A percentile compares a stretch with the other conserved stretches of the same genome.
These are phyloP conservation scores for Clepsis dumicolana DNA, from an alignment of 2,888 invertebrate species.

Conservation along the genomic window DNA sequence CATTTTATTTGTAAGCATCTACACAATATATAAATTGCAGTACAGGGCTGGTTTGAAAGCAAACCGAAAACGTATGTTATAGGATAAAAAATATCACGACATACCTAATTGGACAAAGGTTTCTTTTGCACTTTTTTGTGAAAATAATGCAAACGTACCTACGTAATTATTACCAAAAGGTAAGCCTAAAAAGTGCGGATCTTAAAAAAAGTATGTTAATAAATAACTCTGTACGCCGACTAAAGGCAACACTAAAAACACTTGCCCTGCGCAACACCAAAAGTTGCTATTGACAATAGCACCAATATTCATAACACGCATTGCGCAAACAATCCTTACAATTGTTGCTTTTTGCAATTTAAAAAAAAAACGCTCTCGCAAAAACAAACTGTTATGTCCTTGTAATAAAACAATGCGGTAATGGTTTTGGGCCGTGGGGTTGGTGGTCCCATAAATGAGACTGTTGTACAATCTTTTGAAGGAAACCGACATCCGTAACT, in stretches of 20 bases:
- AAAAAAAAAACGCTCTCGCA: constrained; percentile 67
- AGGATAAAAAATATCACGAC: no score
- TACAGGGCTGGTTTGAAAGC: no score
- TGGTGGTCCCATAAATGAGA: constrained; percentile 42
- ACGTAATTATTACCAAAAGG: not conserved
- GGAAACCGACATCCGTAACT: constrained; percentile 17
- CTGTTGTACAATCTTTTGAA: constrained; percentile 39
- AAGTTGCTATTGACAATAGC: constrained; percentile 25
- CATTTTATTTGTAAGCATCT: no score
- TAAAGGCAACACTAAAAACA: constrained; percentile 22
- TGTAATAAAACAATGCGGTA: constrained; percentile 44
- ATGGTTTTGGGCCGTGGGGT: constrained; percentile 40
- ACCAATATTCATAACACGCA: constrained; percentile 52
- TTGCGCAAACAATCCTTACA: constrained; percentile 67
- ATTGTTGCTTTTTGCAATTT: constrained; percentile 71
- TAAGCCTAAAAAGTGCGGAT: not conserved
- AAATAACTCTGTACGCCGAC: constrained; percentile 1
- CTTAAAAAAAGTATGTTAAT: not conserved
- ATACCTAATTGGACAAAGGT: no score
- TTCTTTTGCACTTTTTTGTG: no score
- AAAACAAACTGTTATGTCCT: constrained; percentile 57
- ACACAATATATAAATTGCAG: no score
- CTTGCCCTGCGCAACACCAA: constrained; percentile 33
- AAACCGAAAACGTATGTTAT: no score
- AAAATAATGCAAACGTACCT: no score